Evolutionary conservation across 2,797 vertebrate species (phyloP), one percentile per base, ranked within the genome.

Genomic region (Alosa sapidissima): DNA sequence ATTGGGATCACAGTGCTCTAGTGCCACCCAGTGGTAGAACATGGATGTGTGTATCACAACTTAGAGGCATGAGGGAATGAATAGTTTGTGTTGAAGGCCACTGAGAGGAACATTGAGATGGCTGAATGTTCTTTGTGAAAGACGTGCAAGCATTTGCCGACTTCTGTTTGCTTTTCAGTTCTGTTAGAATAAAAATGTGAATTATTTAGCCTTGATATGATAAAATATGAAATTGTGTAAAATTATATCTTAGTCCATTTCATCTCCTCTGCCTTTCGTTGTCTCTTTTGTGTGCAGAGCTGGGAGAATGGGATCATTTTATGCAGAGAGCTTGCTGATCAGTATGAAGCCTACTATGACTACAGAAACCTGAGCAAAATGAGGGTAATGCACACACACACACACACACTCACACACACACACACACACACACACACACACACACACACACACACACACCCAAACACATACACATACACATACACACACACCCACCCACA

Each of bases 291-390:
- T 65, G n/a, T 47, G 19, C 94, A 99, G 98, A 99, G 98, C 87
- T 99, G 98, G 98, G 98, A 99, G 93, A 99, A 99, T 21, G 98
- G 97, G 87, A 99, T 99, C 91, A 97, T 99, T 91, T 93, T 99
- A 85, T 99, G 98, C 94, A 95, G 97, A 88, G 99, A 99, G 92
- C 96, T 99, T 88, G 98, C 98, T 0, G 98, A 99, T 90, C 98
- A 99, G 83, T 99, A 99, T 6, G 98, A 99, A 93, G 96, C 96
- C n/a, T 99, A 97, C 91, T 99, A 99, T 19, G 98, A 99, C 95
- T 99, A 99, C 95, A 96, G 98, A 91, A 99, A 99, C 91, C 92
- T 99, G 91, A 99, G 98, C 95, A 99, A 99, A 93, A 99, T 99
- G 98, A 95, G 97, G 96, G 98, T 99, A 94, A 97, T 47, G 41